phyloP scores from a whole-genome alignment of 1,140 invertebrate species.

The Bombus pascuorum region DNA sequence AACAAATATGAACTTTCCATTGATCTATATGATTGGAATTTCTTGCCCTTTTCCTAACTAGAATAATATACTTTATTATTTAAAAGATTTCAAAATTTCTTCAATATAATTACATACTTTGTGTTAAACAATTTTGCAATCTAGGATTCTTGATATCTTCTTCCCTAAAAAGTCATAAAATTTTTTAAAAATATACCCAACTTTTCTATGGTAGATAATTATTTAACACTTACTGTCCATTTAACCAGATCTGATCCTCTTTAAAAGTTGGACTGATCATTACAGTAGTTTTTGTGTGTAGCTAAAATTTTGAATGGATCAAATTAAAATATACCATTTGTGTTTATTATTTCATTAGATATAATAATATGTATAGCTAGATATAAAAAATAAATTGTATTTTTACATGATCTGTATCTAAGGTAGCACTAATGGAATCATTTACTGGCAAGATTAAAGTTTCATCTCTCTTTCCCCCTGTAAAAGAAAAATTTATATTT shows the following conservation, averaged over 20 bases:
- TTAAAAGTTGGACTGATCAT: conserved; percentile 87
- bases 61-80: conserved; percentile 52
- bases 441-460: conserved; percentile 97
- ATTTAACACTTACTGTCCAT: conserved; percentile 86
- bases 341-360: conserved; percentile 31
- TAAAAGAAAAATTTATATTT: conserved; percentile 72
- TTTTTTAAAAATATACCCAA: conserved; percentile 26
- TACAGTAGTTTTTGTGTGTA: conserved; percentile 95
- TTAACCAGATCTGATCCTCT: conserved; percentile 94
- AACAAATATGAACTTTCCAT: conserved; percentile 94
- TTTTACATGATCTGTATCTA: conserved; percentile 91
- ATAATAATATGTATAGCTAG: not conserved
- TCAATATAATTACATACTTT: conserved; percentile 84
- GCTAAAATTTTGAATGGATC: conserved; percentile 82
- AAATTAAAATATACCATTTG: conserved; percentile 19
- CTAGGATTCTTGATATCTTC: conserved; percentile 89
- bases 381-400: conserved; percentile 26
- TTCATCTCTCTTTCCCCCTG: conserved; percentile 98
- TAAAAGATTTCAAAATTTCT: not conserved
- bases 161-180: conserved; percentile 83
- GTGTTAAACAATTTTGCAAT: conserved; percentile 90
- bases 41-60: conserved; percentile 81
- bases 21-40: conserved; percentile 78
- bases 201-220: conserved; percentile 18
- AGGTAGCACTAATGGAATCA: conserved; percentile 96